Base-by-base conservation (phyloP, 2,797 vertebrate genomes). In the Pelochelys cantorii region DNA sequence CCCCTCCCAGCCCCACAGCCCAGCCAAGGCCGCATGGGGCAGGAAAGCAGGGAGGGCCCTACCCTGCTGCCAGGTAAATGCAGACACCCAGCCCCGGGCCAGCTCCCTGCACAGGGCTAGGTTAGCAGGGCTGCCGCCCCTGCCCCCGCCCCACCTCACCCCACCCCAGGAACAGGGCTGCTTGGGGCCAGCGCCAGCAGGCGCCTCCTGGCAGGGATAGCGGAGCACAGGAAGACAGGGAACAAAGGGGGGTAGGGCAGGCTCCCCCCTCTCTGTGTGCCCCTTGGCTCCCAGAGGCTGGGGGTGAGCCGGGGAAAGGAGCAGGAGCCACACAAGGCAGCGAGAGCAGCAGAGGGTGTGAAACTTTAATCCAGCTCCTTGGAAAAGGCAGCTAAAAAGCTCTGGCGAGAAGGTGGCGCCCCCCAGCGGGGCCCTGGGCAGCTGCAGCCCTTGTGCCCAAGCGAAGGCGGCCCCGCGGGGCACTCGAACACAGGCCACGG, bases 281-380 rank as follows among this genome's bases (percentile, higher is more conserved):
- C 60, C 60, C 7, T 2, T 11, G 60, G 60, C 29, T 14, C 5
- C 10, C 27, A 62, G 60, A 29, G 57, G 57, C 9, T 12, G 11
- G 57, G 57, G 57, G 5, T 27, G 59, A 27, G 25, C 25, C 2
- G 59, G 48, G 15, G 34, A 62, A 77, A 65, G 62, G 29, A n/a
- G 42, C 11, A 53, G 62, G 48, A 11, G n/a, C 37, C 3, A 20
- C 74, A 48, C 77, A 77, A 79, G 80, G 29, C 5, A n/a, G 81
- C 4, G 20, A 85, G 17, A 81, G 53, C 48, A 86, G 55, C 3
- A 34, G 13, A 3, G 17, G 78, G 12, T 48, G 34, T 80, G 77
- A 83, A 90, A 95, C 27, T 95, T 95, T 95, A 96, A 93, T 88
- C 79, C 68, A 94, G 94, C 90, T 84, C 84, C 86, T 95, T 94